A percentile compares a stretch with the other conserved stretches of the same genome.
Evolutionary conservation across 2,797 vertebrate genomes (phyloP).

Genomic region (Arnoldichthys spilopterus): DNA sequence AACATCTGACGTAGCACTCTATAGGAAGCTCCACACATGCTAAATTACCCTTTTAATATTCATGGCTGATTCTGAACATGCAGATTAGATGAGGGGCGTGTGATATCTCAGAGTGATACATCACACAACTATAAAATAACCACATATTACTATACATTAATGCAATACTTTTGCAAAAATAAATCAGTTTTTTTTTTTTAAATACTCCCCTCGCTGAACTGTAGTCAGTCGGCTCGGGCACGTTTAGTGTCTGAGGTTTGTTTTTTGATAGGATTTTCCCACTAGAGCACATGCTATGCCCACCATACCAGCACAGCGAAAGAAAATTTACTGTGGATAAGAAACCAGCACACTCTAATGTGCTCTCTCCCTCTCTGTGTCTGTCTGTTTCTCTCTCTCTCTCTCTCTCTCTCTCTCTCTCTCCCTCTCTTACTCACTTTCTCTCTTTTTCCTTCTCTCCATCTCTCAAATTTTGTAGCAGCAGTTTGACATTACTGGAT

Average conservation of each 20-base stretch:
- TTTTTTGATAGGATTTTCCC: neutral
- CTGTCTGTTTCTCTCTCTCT: neutral
- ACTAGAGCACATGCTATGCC: neutral
- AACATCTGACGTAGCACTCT: neutral
- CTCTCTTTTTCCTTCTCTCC: neutral
- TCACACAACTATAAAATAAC: neutral
- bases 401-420: neutral
- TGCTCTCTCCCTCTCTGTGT: neutral
- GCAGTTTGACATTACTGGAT: no score
- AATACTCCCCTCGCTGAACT: no score
- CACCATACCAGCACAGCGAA: neutral
- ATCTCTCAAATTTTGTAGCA: no score
- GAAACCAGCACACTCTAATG: neutral
- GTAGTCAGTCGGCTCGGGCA: no score
- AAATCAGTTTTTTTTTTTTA: no score
- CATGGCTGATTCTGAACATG: conserved; percentile 9
- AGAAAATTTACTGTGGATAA: neutral
- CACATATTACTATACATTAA: neutral
- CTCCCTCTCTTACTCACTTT: no score
- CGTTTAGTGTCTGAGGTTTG: no score
- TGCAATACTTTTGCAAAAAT: no score
- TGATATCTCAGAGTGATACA: neutral
- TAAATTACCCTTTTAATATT: conserved; percentile 8
- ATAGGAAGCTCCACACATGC: neutral
- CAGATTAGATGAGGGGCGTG: neutral